These are phyloP conservation scores for Ctenosaura bakeri DNA, from an alignment of 2,797 vertebrate species.

Conservation along the genomic window DNA sequence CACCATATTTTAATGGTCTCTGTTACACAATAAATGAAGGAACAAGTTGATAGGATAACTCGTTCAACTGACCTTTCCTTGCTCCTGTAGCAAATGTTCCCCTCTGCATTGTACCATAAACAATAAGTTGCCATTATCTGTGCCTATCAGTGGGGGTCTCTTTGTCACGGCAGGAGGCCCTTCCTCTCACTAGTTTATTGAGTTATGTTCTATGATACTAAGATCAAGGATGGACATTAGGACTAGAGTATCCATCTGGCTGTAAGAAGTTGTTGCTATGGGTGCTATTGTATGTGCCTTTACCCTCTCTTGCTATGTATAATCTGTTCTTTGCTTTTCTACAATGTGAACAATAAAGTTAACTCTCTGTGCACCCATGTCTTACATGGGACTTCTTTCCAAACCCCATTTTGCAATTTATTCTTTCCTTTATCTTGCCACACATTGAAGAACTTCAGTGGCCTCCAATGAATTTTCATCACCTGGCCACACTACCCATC, in stretches of 20 bases:
- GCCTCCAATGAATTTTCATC: background rate
- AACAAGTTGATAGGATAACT: background rate
- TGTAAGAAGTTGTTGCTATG: conserved; percentile 74
- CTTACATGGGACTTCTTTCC: conserved; percentile 54
- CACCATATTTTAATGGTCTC: conserved; percentile 36
- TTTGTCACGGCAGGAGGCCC: conserved; percentile 63
- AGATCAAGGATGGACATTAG: conserved; percentile 69
- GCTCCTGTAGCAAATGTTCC: background rate
- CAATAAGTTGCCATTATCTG: conserved; percentile 65
- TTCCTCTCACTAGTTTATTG: conserved; percentile 49
- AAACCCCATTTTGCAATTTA: conserved; percentile 32
- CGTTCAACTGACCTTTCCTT: background rate
- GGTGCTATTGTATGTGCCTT: conserved; percentile 70
- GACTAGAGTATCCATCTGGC: conserved; percentile 45
- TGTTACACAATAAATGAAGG: conserved; percentile 40
- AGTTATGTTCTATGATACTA: background rate
- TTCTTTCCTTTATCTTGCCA: conserved; percentile 41
- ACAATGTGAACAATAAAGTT: conserved; percentile 67
- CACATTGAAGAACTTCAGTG: conserved; percentile 22
- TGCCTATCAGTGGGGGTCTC: conserved; percentile 38
- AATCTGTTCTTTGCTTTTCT: conserved; percentile 70
- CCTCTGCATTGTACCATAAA: background rate
- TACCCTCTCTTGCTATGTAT: conserved; percentile 57
- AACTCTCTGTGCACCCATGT: conserved; percentile 64
- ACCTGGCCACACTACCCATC: accelerated